A percentile compares a stretch with the other conserved stretches of the same genome.
Evolutionary conservation across 2,113 vertebrate species (phyloP).

Genomic region (Cavia porcellus): DNA sequence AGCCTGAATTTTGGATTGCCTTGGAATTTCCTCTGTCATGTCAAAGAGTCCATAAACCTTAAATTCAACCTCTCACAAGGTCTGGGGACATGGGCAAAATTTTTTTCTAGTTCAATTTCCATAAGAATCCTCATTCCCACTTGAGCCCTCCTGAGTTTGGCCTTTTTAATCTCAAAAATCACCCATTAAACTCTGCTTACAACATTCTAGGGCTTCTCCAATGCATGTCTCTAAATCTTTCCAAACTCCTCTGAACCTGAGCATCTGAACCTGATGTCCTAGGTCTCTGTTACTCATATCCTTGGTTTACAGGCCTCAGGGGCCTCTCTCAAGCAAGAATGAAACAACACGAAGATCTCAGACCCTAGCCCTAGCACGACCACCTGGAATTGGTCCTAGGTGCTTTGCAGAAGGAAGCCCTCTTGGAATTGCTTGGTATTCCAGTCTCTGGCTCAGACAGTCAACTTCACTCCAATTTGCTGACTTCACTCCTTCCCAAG

Average conservation of each 20-base stretch:
- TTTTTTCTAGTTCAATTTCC: background rate
- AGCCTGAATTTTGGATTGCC: background rate
- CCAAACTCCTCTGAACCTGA: background rate
- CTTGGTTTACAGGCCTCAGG: background rate
- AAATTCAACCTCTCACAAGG: background rate
- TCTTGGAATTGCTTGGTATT: background rate
- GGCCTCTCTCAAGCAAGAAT: background rate
- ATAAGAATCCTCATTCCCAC: background rate
- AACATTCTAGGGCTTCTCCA: background rate
- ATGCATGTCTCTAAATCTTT: background rate
- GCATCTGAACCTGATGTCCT: background rate
- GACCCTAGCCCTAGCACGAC: background rate
- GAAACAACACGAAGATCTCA: background rate
- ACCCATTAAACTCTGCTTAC: background rate
- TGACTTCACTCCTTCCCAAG: background rate
- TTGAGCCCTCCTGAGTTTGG: background rate
- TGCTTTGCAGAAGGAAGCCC: background rate
- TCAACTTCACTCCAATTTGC: background rate
- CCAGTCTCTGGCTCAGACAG: background rate
- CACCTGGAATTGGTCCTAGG: background rate
- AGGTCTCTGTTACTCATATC: background rate
- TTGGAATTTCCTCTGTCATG: background rate
- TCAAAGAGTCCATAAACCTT: background rate
- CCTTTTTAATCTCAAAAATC: background rate
- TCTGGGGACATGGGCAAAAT: background rate